A percentile compares a stretch with the other conserved stretches of the same genome.
phyloP scores from a whole-genome alignment of 2,888 invertebrate genomes.

The Trachelus iudaicus region DNA sequence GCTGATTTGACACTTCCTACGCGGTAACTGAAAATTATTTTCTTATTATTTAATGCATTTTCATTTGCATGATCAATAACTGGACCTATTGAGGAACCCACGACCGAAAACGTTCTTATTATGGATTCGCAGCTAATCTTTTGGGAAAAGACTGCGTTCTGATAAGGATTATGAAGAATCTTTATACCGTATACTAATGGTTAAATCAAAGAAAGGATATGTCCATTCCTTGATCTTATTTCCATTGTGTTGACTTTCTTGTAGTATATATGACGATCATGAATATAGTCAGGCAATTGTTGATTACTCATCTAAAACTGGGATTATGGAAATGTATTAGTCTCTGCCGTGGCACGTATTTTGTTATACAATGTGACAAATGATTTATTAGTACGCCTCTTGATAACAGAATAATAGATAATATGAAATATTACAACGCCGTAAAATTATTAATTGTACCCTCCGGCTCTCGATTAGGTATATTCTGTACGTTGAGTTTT shows the following conservation, averaged over 20 bases:
- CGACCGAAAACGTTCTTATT: neutral
- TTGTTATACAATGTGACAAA: neutral
- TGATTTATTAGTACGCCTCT: neutral
- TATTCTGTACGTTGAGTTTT: neutral
- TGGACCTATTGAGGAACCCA: neutral
- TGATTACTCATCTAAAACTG: neutral
- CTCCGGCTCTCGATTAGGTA: neutral
- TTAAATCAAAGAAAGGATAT: neutral
- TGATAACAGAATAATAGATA: neutral
- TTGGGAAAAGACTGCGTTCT: too few relatives aligned
- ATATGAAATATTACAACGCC: neutral
- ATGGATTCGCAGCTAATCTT: too few relatives aligned
- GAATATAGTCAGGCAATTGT: neutral
- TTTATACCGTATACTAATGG: neutral
- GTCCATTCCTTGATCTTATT: neutral
- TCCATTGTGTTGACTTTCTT: neutral
- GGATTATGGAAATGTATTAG: neutral
- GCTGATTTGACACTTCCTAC: constrained; percentile 81
- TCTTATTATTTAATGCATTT: neutral
- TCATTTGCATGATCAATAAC: neutral
- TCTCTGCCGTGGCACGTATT: neutral
- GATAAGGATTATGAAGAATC: too few relatives aligned
- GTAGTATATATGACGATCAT: neutral
- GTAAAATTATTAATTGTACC: neutral
- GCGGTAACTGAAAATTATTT: constrained; percentile 67